Percentiles rank a stretch among this genome's conserved stretches.
Evolutionary conservation across 2,888 invertebrate species (phyloP).

Genomic region (Gisinianus flammeolus): DNA sequence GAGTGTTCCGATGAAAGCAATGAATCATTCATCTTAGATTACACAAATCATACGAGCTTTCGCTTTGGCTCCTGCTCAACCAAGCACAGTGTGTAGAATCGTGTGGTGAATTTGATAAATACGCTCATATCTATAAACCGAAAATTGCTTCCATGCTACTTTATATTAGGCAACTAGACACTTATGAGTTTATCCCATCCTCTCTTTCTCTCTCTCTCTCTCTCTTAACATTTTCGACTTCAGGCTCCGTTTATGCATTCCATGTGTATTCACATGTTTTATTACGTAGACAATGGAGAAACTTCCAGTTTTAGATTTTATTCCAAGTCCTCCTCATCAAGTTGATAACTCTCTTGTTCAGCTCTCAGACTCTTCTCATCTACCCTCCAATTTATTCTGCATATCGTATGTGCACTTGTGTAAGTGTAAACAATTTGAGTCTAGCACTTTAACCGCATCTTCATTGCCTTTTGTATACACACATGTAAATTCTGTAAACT

Average conservation of each 20-base stretch:
- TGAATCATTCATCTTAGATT: constrained; percentile 38
- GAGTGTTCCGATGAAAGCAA: constrained; percentile 21
- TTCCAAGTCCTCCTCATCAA: too few species aligned
- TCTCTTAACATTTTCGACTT: not conserved
- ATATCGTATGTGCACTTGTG: not conserved
- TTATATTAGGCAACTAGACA: constrained; percentile 35
- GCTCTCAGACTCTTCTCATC: too few species aligned
- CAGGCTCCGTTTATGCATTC: not conserved
- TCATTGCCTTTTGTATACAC: too few species aligned
- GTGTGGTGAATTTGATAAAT: constrained; percentile 40
- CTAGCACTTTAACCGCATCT: too few species aligned
- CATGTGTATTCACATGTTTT: not conserved
- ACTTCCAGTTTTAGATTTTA: too few species aligned
- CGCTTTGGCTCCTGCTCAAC: constrained; percentile 17
- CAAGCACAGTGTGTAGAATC: constrained; percentile 28
- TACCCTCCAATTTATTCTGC: too few species aligned
- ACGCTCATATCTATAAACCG: constrained; percentile 31
- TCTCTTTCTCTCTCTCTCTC: not conserved
- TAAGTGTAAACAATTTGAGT: not conserved
- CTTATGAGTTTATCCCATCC: constrained; percentile 29
- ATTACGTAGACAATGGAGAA: too few species aligned
- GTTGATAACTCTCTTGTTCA: too few species aligned
- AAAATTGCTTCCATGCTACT: constrained; percentile 38
- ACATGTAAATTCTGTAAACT: too few species aligned
- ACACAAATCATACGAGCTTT: constrained; percentile 36